Evolutionary conservation across 2,113 vertebrate species (phyloP), one percentile per base, ranked within the genome.

Genomic region (Chaetodon trifascialis): DNA sequence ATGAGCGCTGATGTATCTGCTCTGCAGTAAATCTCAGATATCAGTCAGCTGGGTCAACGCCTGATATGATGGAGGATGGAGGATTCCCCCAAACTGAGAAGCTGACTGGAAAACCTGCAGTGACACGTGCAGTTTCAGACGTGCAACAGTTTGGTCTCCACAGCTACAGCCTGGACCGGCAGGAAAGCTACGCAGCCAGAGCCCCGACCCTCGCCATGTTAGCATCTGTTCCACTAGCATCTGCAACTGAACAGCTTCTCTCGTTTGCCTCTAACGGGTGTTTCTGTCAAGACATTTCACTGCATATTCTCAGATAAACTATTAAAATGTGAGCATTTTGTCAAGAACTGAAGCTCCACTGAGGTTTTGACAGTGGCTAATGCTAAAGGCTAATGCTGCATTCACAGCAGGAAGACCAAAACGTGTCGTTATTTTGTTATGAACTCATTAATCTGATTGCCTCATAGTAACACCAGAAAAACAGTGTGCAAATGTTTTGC

Each of bases 161-260:
- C 47, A 11, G 9, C 56, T 59, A 73, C 69, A 68, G n/a, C 4
- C n/a, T 25, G 56, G 36, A 44, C n/a, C 6, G 49, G n/a, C 19
- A 36, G 23, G 52, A 51, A 71, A 59, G 23, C 44, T 11, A 25
- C 19, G 30, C 40, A 0, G 58, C 44, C 11, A 59, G 44, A 49
- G 42, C 38, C 55, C 21, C 17, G 2, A 21, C 4, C 9, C 25
- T 62, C 30, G 16, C 38, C 70, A 79, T 12, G 17, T 59, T 55
- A 86, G 72, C 82, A 81, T 81, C 68, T 83, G 55, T 36, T 72
- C 14, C 8, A 11, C 38, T 4, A 66, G 66, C 52, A 25, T 63
- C 62, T 59, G 40, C n/a, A 77, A 16, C 69, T 19, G 16, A 0
- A 11, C 1, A 19, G 25, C 8, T 54, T 68, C 25, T 8, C 10